Evolutionary conservation across 2,113 vertebrate species (phyloP).

Genomic region (Entelurus aequoreus): DNA sequence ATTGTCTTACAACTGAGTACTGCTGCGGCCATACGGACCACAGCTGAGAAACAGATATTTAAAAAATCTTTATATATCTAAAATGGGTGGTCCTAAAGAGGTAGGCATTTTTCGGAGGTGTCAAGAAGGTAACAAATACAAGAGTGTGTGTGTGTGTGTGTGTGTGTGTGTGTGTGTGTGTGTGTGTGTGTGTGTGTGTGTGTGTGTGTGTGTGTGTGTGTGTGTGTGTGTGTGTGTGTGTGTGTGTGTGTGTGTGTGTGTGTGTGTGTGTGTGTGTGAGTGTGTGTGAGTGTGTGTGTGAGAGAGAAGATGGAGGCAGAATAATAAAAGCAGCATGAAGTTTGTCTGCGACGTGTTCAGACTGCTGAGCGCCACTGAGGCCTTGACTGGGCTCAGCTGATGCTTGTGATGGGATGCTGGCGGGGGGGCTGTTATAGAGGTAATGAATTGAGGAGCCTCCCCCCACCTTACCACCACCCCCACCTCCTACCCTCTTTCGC

Average conservation of each 20-base stretch:
- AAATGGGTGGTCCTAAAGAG: no score
- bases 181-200: no score
- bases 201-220: no score
- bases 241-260: slow-evolving; percentile 3
- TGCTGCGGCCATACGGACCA: no score
- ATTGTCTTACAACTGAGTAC: no score
- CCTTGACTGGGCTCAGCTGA: slow-evolving; percentile 41
- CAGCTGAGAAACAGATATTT: no score
- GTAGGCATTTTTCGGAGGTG: no score
- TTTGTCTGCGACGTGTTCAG: slow-evolving; percentile 75
- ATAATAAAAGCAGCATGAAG: slow-evolving; percentile 77
- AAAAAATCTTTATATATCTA: no score
- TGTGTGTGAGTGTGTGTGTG: slow-evolving; percentile 30
- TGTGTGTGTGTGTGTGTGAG: slow-evolving; percentile 16
- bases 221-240: background rate
- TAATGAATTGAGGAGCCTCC: slow-evolving; percentile 59
- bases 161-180: no score
- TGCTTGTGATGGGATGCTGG: slow-evolving; percentile 47
- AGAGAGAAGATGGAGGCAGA: slow-evolving; percentile 52
- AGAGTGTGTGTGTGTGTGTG: no score
- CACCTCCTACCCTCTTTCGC: slow-evolving; percentile 37
- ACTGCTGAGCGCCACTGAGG: slow-evolving; percentile 65
- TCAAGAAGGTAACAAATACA: no score
- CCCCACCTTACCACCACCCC: slow-evolving; percentile 36
- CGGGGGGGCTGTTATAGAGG: slow-evolving; percentile 19